Conservation (phyloP, 2,113 vertebrate genomes). For the Odocoileus hemionus region DNA sequence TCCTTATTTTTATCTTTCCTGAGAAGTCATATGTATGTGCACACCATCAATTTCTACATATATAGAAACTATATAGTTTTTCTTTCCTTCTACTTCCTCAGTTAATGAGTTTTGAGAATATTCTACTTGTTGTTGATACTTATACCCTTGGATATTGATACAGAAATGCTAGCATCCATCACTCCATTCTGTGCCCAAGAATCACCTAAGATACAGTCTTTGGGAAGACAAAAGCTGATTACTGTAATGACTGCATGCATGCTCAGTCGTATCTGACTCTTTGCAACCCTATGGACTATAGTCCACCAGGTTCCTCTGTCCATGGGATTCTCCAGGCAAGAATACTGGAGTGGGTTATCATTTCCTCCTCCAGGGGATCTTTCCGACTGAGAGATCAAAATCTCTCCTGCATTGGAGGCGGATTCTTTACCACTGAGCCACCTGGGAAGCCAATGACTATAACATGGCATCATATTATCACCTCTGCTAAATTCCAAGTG, state of each 20-base stretch:
- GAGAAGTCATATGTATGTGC: background rate
- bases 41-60: background rate
- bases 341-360: background rate
- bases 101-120: background rate
- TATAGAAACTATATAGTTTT: background rate
- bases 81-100: background rate
- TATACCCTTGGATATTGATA: background rate
- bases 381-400: background rate
- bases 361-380: background rate
- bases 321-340: background rate
- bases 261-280: background rate
- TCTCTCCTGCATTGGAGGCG: background rate
- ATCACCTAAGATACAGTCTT: background rate
- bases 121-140: background rate
- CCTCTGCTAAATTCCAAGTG: background rate
- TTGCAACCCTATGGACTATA: background rate
- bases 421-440: background rate
- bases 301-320: background rate
- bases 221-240: background rate
- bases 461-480: background rate
- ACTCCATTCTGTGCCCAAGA: background rate
- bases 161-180: background rate
- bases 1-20: constrained; percentile 59
- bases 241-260: accelerated
- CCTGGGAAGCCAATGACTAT: background rate